Conservation (phyloP, 2,797 vertebrate species). For the Pangasius krempfi region DNA sequence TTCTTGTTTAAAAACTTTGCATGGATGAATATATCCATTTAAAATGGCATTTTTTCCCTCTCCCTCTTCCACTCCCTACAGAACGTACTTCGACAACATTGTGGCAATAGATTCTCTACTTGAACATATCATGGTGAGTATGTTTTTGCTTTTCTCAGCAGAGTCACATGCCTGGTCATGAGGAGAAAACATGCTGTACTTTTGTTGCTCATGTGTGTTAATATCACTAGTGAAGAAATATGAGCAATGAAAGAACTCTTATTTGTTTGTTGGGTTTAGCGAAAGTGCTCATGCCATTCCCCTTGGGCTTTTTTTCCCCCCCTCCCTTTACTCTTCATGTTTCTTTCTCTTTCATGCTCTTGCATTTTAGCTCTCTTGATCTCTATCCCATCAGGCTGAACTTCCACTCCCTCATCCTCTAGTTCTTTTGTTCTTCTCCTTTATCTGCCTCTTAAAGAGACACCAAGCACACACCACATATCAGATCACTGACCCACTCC, state of each 20-base stretch:
- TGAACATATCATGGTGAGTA: slow-evolving; percentile 99
- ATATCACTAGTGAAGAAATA: slow-evolving; percentile 34
- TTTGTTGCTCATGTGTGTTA: slow-evolving; percentile 53
- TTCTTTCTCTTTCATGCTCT: background rate
- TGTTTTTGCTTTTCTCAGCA: slow-evolving; percentile 58
- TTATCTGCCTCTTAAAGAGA: slow-evolving; percentile 16
- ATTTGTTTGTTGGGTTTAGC: slow-evolving; percentile 35
- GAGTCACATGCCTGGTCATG: slow-evolving; percentile 50
- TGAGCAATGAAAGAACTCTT: slow-evolving; percentile 47
- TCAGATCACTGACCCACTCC: slow-evolving; percentile 35
- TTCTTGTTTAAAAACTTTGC: background rate
- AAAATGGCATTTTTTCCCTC: slow-evolving; percentile 14
- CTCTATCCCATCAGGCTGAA: background rate
- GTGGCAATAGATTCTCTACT: slow-evolving; percentile 99
- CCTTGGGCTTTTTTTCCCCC: slow-evolving; percentile 31
- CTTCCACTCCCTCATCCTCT: background rate
- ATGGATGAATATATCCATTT: background rate
- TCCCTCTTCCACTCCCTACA: slow-evolving; percentile 68
- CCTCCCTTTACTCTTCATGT: background rate
- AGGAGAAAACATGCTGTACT: slow-evolving; percentile 43
- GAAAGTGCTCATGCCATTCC: slow-evolving; percentile 39
- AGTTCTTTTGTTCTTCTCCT: background rate
- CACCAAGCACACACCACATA: slow-evolving; percentile 22
- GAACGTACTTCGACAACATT: slow-evolving; percentile 99
- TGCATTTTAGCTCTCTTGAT: background rate